These are phyloP conservation scores for Rutpela maculata DNA, from an alignment of 2,888 invertebrate genomes.

Conservation along the genomic window DNA sequence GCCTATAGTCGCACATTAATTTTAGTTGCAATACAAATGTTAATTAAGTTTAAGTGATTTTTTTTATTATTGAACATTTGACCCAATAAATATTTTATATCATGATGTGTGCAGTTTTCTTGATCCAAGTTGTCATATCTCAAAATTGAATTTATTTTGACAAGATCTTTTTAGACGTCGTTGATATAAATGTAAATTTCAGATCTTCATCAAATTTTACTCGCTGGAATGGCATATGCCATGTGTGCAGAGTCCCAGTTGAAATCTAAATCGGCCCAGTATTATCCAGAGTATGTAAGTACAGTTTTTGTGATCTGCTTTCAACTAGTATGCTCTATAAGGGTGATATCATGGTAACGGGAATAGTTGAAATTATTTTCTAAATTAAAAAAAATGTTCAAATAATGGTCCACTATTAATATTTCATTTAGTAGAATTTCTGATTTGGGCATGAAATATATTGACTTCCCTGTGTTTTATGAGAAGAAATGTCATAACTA, in stretches of 20 bases:
- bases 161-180: constrained; percentile 41
- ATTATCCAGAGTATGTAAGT: constrained; percentile 59
- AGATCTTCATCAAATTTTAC: constrained; percentile 47
- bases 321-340: too few species aligned
- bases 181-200: constrained; percentile 40
- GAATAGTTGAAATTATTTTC: too few species aligned
- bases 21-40: constrained; percentile 71
- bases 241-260: constrained; percentile 39
- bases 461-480: too few species aligned
- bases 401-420: too few species aligned
- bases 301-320: neutral
- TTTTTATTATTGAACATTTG: constrained; percentile 68
- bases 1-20: constrained; percentile 70
- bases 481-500: too few species aligned
- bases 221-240: constrained; percentile 45
- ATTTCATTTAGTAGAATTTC: too few species aligned
- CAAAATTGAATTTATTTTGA: constrained; percentile 42
- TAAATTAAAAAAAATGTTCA: too few species aligned
- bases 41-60: constrained; percentile 69
- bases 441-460: too few species aligned
- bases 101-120: constrained; percentile 56
- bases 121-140: constrained; percentile 28
- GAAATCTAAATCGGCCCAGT: constrained; percentile 35
- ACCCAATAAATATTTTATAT: constrained; percentile 73
- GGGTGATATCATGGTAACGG: too few species aligned